Evolutionary conservation across 2,797 vertebrate species (phyloP).

Genomic region (Acanthopagrus latus): DNA sequence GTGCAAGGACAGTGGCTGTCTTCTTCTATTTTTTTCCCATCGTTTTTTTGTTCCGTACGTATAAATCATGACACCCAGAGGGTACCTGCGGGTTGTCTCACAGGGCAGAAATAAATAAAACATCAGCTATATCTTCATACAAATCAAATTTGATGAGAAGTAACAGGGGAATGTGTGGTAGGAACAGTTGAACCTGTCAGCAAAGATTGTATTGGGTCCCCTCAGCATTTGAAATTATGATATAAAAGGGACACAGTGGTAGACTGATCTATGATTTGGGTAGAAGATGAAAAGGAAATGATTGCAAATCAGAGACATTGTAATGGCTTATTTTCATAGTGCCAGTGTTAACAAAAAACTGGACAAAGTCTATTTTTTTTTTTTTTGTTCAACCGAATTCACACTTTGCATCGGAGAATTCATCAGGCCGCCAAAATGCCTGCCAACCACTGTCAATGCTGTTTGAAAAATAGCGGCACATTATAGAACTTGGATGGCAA

Average conservation of each 20-base stretch:
- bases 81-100: slow-evolving; percentile 76
- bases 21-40: slow-evolving; percentile 42
- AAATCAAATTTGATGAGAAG: slow-evolving; percentile 80
- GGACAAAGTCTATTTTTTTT: not conserved
- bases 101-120: slow-evolving; percentile 85
- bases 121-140: slow-evolving; percentile 78
- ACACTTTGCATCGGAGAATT: slow-evolving; percentile 33
- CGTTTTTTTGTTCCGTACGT: slow-evolving; percentile 66
- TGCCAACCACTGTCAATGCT: slow-evolving; percentile 62
- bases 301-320: slow-evolving; percentile 39
- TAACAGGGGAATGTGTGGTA: slow-evolving; percentile 66
- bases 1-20: slow-evolving; percentile 82
- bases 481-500: slow-evolving; percentile 70
- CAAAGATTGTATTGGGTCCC: slow-evolving; percentile 53
- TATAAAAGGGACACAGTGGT: slow-evolving; percentile 28
- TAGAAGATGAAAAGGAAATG: slow-evolving; percentile 40
- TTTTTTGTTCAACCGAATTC: slow-evolving; percentile 9
- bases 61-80: slow-evolving; percentile 85
- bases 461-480: slow-evolving; percentile 65
- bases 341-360: slow-evolving; percentile 24
- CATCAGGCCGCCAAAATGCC: slow-evolving; percentile 46
- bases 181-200: slow-evolving; percentile 69
- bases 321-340: slow-evolving; percentile 1
- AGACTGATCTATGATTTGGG: slow-evolving; percentile 61
- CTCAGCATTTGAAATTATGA: slow-evolving; percentile 53